phyloP scores from a whole-genome alignment of 2,888 invertebrate species.

The Torymus tubicola region DNA sequence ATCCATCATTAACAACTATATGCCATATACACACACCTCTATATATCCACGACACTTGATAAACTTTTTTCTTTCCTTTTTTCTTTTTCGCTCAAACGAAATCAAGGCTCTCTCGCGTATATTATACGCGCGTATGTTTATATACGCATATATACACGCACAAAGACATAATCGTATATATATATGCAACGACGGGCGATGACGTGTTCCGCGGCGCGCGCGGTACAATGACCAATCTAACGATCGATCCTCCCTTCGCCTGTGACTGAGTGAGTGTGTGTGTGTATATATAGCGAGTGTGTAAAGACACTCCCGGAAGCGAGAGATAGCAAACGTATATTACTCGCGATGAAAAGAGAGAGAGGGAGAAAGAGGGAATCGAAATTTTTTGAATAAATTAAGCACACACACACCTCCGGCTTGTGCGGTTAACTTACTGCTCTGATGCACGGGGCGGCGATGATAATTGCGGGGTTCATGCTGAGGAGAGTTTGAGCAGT shows the following conservation, averaged over 20 bases:
- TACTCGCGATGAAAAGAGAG: neutral
- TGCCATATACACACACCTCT: too few relatives aligned
- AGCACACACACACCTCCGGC: too few relatives aligned
- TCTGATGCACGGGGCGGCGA: slow-evolving; percentile 32
- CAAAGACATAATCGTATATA: neutral
- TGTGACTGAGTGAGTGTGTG: neutral
- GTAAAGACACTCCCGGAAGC: too few relatives aligned
- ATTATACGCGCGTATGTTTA: too few relatives aligned
- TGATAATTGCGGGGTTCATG: slow-evolving; percentile 9
- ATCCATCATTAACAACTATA: too few relatives aligned
- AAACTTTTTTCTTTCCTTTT: too few relatives aligned
- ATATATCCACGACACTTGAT: too few relatives aligned
- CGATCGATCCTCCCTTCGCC: slow-evolving; percentile 27
- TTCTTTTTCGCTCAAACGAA: too few relatives aligned
- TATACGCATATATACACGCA: too few relatives aligned
- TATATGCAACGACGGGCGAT: neutral
- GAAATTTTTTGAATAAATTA: slow-evolving; percentile 23
- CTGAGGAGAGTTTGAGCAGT: too few relatives aligned
- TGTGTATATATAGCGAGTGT: neutral
- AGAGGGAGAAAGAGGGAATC: slow-evolving; percentile 6
- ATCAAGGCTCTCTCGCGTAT: too few relatives aligned
- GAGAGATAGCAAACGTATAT: too few relatives aligned
- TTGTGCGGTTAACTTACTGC: slow-evolving; percentile 30
- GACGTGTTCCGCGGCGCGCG: slow-evolving; percentile 30
- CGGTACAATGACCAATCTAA: slow-evolving; percentile 54